phyloP scores from a whole-genome alignment of 2,113 vertebrate species.

The Carlito syrichta region DNA sequence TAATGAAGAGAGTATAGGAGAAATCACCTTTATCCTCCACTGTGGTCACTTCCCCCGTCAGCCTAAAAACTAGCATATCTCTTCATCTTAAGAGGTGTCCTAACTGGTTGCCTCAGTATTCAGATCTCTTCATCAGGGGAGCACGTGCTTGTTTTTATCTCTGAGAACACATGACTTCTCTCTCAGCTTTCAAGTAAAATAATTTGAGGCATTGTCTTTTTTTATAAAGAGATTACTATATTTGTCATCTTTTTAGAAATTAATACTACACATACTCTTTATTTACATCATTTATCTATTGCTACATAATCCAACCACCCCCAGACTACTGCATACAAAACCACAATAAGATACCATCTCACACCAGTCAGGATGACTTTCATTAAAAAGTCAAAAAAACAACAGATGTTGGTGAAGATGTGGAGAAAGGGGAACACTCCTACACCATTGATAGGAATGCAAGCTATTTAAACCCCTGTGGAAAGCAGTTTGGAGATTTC shows the following conservation, averaged over 20 bases:
- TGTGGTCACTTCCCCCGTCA: neutral
- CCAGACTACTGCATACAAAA: too few relatives aligned
- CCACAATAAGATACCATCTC: too few relatives aligned
- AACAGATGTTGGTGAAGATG: too few relatives aligned
- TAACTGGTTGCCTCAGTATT: neutral
- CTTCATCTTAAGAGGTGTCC: neutral
- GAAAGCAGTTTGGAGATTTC: too few relatives aligned
- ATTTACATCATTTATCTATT: slow-evolving; percentile 26
- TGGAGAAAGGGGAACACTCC: too few relatives aligned
- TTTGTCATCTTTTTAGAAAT: slow-evolving; percentile 30
- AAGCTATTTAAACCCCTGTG: too few relatives aligned
- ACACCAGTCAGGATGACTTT: too few relatives aligned
- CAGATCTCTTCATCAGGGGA: neutral
- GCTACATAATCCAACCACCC: neutral
- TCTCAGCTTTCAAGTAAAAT: slow-evolving; percentile 17
- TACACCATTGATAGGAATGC: too few relatives aligned
- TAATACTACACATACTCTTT: neutral
- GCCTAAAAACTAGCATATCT: neutral
- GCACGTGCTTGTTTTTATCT: neutral
- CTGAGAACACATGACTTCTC: neutral
- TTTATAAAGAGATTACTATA: neutral
- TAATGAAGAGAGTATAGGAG: slow-evolving; percentile 10
- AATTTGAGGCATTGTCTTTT: neutral
- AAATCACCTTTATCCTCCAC: neutral
- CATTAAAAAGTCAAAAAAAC: too few relatives aligned